These are phyloP conservation scores for Trachelus iudaicus DNA, from an alignment of 2,888 invertebrate genomes.

Conservation along the genomic window DNA sequence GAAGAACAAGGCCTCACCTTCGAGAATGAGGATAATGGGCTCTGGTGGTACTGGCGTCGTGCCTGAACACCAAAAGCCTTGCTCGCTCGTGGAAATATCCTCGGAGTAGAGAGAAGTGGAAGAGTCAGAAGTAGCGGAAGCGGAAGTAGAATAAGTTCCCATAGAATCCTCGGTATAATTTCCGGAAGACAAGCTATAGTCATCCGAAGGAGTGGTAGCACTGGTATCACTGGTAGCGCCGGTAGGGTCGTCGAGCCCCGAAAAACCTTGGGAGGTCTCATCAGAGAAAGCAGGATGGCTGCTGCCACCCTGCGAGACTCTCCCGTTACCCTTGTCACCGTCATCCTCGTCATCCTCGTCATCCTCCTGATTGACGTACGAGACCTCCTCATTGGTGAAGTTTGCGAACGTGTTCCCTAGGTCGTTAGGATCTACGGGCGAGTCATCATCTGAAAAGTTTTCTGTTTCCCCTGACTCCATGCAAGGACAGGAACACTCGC, in stretches of 20 bases:
- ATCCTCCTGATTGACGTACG: neutral
- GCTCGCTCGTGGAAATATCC: conserved; percentile 43
- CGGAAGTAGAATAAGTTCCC: conserved; percentile 9
- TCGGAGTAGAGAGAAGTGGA: conserved; percentile 40
- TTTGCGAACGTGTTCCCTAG: neutral
- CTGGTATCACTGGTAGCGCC: conserved; percentile 17
- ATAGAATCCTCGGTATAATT: conserved; percentile 15
- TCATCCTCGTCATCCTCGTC: neutral
- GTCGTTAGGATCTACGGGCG: neutral
- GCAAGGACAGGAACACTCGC: conserved; percentile 80
- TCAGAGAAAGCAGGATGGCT: conserved; percentile 13
- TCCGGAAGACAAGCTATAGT: conserved; percentile 26
- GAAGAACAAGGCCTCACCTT: conserved; percentile 74
- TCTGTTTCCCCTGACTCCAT: conserved; percentile 67
- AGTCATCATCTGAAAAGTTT: conserved; percentile 35
- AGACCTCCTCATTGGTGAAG: neutral
- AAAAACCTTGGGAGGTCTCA: conserved; percentile 29
- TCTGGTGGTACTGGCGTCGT: conserved; percentile 71
- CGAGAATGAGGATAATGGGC: conserved; percentile 83
- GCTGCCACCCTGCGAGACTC: neutral
- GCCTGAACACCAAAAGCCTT: conserved; percentile 58
- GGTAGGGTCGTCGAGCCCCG: conserved; percentile 27
- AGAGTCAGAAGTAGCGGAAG: neutral
- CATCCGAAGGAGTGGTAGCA: neutral
- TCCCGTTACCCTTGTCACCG: neutral